Percentiles rank a stretch among this genome's conserved stretches.
Conservation (phyloP, 2,113 vertebrate genomes). For the Tiliqua scincoides region DNA sequence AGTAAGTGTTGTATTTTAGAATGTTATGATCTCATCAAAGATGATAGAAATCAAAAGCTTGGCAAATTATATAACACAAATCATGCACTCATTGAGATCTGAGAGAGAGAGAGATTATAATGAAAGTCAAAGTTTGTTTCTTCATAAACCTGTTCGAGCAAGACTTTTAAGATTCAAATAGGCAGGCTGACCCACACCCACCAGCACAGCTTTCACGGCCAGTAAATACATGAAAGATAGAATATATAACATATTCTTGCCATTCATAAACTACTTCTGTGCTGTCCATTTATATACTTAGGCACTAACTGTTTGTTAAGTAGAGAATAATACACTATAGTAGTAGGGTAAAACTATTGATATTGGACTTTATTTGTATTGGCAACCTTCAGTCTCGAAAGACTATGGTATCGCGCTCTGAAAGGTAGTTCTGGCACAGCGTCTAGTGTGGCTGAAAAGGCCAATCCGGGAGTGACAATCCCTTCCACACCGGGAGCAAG, state of each 20-base stretch:
- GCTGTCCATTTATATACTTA: background rate
- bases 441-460: too few relatives aligned
- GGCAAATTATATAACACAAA: conserved; percentile 3
- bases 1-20: background rate
- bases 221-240: background rate
- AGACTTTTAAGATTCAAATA: background rate
- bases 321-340: background rate
- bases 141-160: background rate
- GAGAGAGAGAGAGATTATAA: background rate
- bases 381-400: too few relatives aligned
- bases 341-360: background rate
- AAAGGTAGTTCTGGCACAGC: too few relatives aligned
- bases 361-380: background rate
- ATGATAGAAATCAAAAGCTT: conserved; percentile 10
- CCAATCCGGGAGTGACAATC: too few relatives aligned
- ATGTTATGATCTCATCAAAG: background rate
- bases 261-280: background rate
- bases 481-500: too few relatives aligned
- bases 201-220: background rate
- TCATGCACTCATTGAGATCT: conserved; percentile 26
- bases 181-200: background rate
- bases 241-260: background rate
- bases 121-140: background rate
- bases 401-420: too few relatives aligned
- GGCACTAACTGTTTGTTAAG: background rate